Percentiles rank a stretch among this genome's conserved stretches.
Evolutionary conservation across 2,888 invertebrate species (phyloP).

Genomic region (Nephrotoma guestfalica): DNA sequence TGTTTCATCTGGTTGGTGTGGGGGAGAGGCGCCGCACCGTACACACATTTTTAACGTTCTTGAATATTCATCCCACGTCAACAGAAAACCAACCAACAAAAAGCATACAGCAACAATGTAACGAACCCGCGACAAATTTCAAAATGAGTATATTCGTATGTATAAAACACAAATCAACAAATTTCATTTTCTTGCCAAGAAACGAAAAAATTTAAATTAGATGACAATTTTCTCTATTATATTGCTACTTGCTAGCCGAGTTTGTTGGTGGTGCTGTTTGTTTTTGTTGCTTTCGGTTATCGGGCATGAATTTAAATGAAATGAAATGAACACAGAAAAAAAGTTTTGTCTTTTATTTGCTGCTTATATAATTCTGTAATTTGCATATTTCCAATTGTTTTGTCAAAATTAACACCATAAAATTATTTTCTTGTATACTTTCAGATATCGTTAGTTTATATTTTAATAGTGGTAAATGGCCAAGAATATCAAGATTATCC

Average conservation of each 20-base stretch:
- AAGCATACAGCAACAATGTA: background rate
- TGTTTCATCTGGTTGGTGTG: background rate
- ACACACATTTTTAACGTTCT: background rate
- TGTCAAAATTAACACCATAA: background rate
- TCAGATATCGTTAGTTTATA: background rate
- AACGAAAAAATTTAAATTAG: background rate
- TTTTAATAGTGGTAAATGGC: slow-evolving; percentile 17
- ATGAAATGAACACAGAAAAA: background rate
- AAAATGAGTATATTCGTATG: background rate
- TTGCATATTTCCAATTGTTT: background rate
- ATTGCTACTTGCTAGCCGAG: background rate
- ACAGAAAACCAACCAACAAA: background rate
- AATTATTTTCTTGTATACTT: background rate
- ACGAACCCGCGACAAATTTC: background rate
- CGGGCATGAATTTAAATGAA: background rate
- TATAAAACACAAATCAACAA: background rate
- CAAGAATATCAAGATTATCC: slow-evolving; percentile 33
- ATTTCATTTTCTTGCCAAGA: background rate
- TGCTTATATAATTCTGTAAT: background rate
- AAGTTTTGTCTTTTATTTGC: background rate
- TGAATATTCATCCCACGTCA: background rate
- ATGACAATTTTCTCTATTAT: background rate
- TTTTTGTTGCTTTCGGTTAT: background rate
- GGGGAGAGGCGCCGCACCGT: background rate
- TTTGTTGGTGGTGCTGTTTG: background rate